Conservation (phyloP, 2,888 invertebrate species). For the Polymixis flavicincta region DNA sequence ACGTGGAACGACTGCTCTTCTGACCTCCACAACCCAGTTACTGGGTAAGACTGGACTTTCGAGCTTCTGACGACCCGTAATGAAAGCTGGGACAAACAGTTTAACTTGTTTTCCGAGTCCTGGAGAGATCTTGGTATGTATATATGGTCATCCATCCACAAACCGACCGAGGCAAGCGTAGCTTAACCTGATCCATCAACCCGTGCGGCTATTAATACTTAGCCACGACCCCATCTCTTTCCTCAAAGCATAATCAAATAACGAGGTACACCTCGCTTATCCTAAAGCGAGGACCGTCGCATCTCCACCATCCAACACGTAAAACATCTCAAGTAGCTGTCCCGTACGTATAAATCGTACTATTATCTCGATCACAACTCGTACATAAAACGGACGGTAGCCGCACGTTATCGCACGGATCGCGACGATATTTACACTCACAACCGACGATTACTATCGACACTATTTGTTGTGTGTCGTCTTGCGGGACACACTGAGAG, state of each 20-base stretch:
- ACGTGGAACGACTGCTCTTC: background rate
- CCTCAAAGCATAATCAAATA: too few relatives aligned
- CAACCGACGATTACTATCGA: slow-evolving; percentile 84
- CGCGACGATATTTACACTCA: slow-evolving; percentile 75
- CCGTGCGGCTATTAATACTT: background rate
- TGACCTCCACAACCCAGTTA: background rate
- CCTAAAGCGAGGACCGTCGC: slow-evolving; percentile 24
- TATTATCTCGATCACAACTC: slow-evolving; percentile 83
- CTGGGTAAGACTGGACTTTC: background rate
- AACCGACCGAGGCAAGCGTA: background rate
- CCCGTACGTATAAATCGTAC: slow-evolving; percentile 81
- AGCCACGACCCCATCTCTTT: background rate
- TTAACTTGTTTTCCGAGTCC: background rate
- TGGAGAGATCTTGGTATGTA: background rate
- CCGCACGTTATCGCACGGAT: slow-evolving; percentile 77
- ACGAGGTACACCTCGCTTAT: background rate
- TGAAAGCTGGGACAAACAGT: background rate
- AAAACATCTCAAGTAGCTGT: slow-evolving; percentile 83
- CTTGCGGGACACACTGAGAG: slow-evolving; percentile 70
- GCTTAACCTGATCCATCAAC: background rate
- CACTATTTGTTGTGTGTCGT: slow-evolving; percentile 81
- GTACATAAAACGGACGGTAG: slow-evolving; percentile 82
- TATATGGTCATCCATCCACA: background rate
- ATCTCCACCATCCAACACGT: slow-evolving; percentile 38
- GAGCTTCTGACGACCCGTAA: background rate